These are phyloP conservation scores for Lasius platythorax DNA, from an alignment of 2,888 invertebrate genomes.

Conservation along the genomic window DNA sequence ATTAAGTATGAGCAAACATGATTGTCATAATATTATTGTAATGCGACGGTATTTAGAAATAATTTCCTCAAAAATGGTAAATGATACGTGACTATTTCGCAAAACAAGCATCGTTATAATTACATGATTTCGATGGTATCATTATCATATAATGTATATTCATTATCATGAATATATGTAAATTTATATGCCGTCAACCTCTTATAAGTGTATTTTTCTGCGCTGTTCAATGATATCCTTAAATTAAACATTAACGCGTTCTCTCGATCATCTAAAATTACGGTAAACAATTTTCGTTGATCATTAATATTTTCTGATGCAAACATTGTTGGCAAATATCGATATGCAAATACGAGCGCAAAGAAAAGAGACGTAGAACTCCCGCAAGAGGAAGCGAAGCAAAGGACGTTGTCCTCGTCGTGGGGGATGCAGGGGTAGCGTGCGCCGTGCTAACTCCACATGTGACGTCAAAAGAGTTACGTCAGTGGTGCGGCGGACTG, in stretches of 20 bases:
- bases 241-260: neutral
- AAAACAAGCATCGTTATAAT: neutral
- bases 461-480: constrained; percentile 81
- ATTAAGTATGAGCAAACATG: neutral
- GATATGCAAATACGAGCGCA: neutral
- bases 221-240: neutral
- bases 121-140: neutral
- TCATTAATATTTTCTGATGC: neutral
- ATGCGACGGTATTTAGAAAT: neutral
- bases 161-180: neutral
- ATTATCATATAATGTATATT: neutral
- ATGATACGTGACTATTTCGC: neutral
- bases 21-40: constrained; percentile 25
- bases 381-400: constrained; percentile 38
- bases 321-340: constrained; percentile 22
- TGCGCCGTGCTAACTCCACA: constrained; percentile 64
- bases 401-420: constrained; percentile 66
- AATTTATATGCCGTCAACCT: neutral
- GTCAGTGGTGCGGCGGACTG: constrained; percentile 79
- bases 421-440: constrained; percentile 59
- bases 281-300: neutral
- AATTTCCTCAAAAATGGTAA: constrained; percentile 1
- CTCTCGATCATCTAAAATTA: neutral
- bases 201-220: neutral
- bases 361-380: constrained; percentile 18